These are phyloP conservation scores for Trichopoda pennipes DNA, from an alignment of 2,888 invertebrate species.

Conservation along the genomic window DNA sequence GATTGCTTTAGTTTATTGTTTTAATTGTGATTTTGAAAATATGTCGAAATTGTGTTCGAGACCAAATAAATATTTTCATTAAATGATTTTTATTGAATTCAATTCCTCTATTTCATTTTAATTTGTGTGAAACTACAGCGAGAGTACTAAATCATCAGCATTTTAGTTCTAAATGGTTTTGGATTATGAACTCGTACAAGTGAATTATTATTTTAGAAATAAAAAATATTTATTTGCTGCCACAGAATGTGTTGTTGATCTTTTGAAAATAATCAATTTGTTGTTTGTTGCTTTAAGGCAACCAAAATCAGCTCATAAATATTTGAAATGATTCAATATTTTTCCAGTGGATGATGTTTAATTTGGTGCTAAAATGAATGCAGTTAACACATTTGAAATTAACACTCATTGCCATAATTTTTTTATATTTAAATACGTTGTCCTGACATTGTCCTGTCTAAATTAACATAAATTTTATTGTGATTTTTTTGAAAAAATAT, in stretches of 20 bases:
- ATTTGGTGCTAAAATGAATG: background rate
- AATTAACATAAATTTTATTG: no score
- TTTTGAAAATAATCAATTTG: slow-evolving; percentile 60
- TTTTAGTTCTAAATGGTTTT: slow-evolving; percentile 48
- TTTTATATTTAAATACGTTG: no score
- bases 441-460: no score
- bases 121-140: background rate
- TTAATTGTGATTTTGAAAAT: slow-evolving; percentile 66
- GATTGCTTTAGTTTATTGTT: slow-evolving; percentile 50
- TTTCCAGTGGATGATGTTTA: background rate
- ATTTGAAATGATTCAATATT: background rate
- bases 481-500: no score
- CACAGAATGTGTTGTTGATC: slow-evolving; percentile 51
- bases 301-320: slow-evolving; percentile 40
- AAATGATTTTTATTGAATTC: slow-evolving; percentile 8
- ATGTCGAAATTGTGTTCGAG: slow-evolving; percentile 61
- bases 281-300: slow-evolving; percentile 57
- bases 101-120: slow-evolving; percentile 6
- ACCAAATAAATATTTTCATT: slow-evolving; percentile 48
- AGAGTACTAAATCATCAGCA: slow-evolving; percentile 14
- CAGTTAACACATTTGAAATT: no score
- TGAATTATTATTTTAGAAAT: slow-evolving; percentile 39
- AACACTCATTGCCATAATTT: no score
- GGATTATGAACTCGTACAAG: slow-evolving; percentile 40
- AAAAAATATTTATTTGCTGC: slow-evolving; percentile 48